phyloP scores from a whole-genome alignment of 1,140 invertebrate genomes.

The Olivierus martensii region DNA sequence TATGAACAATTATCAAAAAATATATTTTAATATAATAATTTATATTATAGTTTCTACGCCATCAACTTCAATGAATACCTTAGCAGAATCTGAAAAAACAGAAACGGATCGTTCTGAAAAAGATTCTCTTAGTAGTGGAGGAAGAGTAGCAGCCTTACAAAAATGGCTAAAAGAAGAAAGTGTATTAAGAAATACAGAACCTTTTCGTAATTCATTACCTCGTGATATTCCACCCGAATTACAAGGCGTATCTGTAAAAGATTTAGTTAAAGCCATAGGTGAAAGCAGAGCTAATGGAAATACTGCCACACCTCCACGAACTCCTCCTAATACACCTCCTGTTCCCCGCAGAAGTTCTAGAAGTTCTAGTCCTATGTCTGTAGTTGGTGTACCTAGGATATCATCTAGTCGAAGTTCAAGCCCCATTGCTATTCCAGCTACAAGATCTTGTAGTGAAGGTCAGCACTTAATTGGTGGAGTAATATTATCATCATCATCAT shows the following conservation, averaged over 20 bases:
- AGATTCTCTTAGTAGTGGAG: background rate
- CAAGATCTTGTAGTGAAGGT: constrained; percentile 5
- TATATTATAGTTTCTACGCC: constrained; percentile 14
- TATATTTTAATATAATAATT: background rate
- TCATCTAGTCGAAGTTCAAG: constrained; percentile 13
- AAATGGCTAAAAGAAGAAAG: constrained; percentile 8
- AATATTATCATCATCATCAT: background rate
- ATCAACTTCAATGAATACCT: constrained; percentile 18
- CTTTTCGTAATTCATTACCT: background rate
- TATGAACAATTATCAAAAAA: too few species aligned
- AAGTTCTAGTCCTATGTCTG: constrained; percentile 44
- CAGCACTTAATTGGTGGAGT: background rate
- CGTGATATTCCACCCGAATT: constrained; percentile 43
- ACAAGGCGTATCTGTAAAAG: constrained; percentile 59
- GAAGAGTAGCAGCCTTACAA: constrained; percentile 11
- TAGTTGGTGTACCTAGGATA: constrained; percentile 14
- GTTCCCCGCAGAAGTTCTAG: constrained; percentile 34
- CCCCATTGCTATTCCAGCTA: constrained; percentile 10
- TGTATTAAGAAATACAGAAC: constrained; percentile 27
- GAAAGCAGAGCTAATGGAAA: constrained; percentile 63
- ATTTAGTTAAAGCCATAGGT: constrained; percentile 61
- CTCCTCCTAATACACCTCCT: constrained; percentile 42
- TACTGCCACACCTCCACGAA: constrained; percentile 51
- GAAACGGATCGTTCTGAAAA: constrained; percentile 10
- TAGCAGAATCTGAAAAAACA: constrained; percentile 15